phyloP scores from a whole-genome alignment of 1,140 invertebrate species.

The Chymomyza costata region DNA sequence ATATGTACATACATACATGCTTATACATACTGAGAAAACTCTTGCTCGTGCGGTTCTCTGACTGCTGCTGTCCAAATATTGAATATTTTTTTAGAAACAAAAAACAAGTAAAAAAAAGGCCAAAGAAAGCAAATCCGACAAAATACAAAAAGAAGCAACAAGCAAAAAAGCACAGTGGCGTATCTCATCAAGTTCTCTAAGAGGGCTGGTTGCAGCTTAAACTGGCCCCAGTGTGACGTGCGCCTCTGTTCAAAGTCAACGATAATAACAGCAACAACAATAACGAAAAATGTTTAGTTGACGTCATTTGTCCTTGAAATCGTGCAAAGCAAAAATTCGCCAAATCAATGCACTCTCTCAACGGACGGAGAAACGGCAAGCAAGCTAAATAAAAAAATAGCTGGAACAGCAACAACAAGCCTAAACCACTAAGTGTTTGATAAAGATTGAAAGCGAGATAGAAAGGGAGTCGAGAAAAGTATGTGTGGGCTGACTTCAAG shows the following conservation, averaged over 20 bases:
- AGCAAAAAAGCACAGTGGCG: conserved; percentile 10
- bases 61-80: conserved; percentile 65
- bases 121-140: conserved; percentile 35
- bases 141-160: conserved; percentile 43
- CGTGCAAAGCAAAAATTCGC: conserved; percentile 54
- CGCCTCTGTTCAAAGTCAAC: conserved; percentile 40
- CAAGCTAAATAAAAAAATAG: conserved; percentile 6
- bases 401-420: conserved; percentile 13
- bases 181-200: background rate
- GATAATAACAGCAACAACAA: conserved; percentile 19
- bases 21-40: conserved; percentile 43
- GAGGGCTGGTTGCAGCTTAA: conserved; percentile 9
- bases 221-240: conserved; percentile 15
- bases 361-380: conserved; percentile 6
- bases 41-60: conserved; percentile 16
- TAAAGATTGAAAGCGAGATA: background rate
- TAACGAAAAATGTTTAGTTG: conserved; percentile 59
- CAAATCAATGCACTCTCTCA: conserved; percentile 62
- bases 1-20: background rate
- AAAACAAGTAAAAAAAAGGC: conserved; percentile 42
- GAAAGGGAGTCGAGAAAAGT: too few species aligned
- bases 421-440: conserved; percentile 13
- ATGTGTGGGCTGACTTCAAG: too few species aligned
- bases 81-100: conserved; percentile 29
- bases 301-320: conserved; percentile 73